These are phyloP conservation scores for Drosophila ercepeae DNA, from an alignment of 1,140 invertebrate species.

Conservation along the genomic window DNA sequence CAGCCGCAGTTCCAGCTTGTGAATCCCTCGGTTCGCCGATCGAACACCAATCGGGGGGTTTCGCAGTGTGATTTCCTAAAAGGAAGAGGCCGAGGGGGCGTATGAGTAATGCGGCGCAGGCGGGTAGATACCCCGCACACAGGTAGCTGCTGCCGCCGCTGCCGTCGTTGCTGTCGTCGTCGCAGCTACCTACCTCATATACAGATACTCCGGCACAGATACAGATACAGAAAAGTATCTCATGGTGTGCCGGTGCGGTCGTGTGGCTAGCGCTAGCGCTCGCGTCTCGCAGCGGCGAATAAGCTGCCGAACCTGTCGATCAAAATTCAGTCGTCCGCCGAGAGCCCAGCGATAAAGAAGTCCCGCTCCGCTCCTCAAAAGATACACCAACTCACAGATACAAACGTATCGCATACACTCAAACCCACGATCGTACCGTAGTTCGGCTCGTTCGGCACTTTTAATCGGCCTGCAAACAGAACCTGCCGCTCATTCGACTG, in stretches of 20 bases:
- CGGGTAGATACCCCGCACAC: conserved; percentile 38
- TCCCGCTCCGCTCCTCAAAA: conserved; percentile 28
- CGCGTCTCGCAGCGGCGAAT: conserved; percentile 73
- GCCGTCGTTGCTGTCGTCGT: neutral
- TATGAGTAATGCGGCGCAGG: conserved; percentile 63
- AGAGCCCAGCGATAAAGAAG: conserved; percentile 79
- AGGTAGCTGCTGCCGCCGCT: conserved; percentile 5
- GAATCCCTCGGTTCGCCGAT: conserved; percentile 49
- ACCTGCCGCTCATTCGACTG: conserved; percentile 68
- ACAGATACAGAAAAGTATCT: neutral
- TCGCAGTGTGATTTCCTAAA: conserved; percentile 65
- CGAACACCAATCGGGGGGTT: conserved; percentile 59
- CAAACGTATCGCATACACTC: conserved; percentile 6
- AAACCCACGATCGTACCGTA: conserved; percentile 36
- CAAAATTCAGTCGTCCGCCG: conserved; percentile 82
- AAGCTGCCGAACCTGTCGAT: conserved; percentile 83
- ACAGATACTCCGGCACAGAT: neutral
- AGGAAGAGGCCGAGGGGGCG: conserved; percentile 66
- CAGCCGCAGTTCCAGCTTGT: conserved; percentile 43
- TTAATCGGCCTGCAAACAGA: conserved; percentile 75
- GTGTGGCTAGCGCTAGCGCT: conserved; percentile 78
- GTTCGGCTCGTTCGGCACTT: conserved; percentile 45
- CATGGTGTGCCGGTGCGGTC: conserved; percentile 49
- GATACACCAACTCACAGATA: conserved; percentile 12
- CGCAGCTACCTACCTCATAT: conserved; percentile 3